Evolutionary conservation across 2,113 vertebrate genomes (phyloP).

Genomic region (Odontophorus gujanensis): DNA sequence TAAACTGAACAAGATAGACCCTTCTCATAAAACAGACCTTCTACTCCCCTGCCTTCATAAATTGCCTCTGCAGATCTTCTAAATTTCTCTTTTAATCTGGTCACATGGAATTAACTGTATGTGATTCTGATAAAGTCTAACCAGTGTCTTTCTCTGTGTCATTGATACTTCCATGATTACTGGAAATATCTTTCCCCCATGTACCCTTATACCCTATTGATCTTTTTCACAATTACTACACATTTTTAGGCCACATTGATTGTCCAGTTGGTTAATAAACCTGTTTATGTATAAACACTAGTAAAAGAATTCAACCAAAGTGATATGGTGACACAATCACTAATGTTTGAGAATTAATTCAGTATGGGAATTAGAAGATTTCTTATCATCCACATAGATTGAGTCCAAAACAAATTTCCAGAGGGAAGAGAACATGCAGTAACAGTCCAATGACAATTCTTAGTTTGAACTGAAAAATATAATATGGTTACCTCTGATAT

Average conservation of each 20-base stretch:
- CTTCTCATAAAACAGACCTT: neutral
- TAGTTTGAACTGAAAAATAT: neutral
- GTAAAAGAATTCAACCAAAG: neutral
- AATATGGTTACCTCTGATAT: neutral
- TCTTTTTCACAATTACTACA: neutral
- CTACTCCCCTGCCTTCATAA: neutral
- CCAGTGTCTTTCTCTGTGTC: neutral
- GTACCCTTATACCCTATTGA: neutral
- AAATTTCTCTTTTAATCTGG: neutral
- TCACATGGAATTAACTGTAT: neutral
- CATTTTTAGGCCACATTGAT: neutral
- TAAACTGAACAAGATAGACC: neutral
- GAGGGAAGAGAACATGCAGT: neutral
- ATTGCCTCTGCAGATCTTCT: neutral
- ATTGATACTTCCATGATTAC: neutral
- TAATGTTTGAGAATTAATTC: neutral
- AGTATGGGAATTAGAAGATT: neutral
- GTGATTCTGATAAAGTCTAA: neutral
- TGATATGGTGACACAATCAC: fast-evolving
- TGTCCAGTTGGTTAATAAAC: neutral
- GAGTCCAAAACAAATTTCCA: neutral
- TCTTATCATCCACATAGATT: neutral
- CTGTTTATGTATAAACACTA: too few species aligned
- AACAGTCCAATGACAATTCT: neutral
- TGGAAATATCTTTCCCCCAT: neutral